Evolutionary conservation across 2,113 vertebrate species (phyloP), one percentile per base, ranked within the genome.

Genomic region (Bostrychus sinensis): DNA sequence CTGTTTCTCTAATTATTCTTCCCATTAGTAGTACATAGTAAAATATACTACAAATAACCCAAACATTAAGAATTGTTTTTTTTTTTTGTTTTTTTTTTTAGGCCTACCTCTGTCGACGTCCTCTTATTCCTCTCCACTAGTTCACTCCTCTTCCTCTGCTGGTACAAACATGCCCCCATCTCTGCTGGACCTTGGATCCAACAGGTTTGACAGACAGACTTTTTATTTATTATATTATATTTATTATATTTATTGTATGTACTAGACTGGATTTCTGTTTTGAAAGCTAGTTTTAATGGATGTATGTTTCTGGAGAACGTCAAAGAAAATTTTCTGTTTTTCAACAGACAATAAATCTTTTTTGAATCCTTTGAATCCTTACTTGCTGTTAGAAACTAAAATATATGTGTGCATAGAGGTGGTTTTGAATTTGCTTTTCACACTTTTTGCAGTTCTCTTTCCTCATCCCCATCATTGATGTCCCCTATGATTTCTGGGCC

Each of bases 181-280:
- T 8, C 79, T 97, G 48, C 93, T 98, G 41, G 96, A 98, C 80
- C 84, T 97, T 71, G 93, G 93, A 85, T 96, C 94, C 70, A 95
- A 92, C 91, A 97, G 97, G 97, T 98, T 94, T 80, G 88, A 59
- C 55, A 36, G n/a, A 38, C 9, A 39, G 4, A 56, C 7, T 38
- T 16, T 34, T 28, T n/a, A n/a, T n/a, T n/a, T n/a, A n/a, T n/a
- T n/a, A n/a, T n/a, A n/a, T n/a, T n/a, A n/a, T n/a, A n/a, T n/a
- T n/a, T n/a, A n/a, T n/a, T n/a, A n/a, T n/a, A n/a, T n/a, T n/a
- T n/a, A n/a, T n/a, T n/a, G n/a, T n/a, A n/a, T n/a, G n/a, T n/a
- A n/a, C n/a, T n/a, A n/a, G n/a, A n/a, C n/a, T n/a, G n/a, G n/a
- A n/a, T n/a, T n/a, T n/a, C n/a, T n/a, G n/a, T n/a, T n/a, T n/a